Conservation (phyloP, 2,797 vertebrate genomes). For the Melanitta fusca region DNA sequence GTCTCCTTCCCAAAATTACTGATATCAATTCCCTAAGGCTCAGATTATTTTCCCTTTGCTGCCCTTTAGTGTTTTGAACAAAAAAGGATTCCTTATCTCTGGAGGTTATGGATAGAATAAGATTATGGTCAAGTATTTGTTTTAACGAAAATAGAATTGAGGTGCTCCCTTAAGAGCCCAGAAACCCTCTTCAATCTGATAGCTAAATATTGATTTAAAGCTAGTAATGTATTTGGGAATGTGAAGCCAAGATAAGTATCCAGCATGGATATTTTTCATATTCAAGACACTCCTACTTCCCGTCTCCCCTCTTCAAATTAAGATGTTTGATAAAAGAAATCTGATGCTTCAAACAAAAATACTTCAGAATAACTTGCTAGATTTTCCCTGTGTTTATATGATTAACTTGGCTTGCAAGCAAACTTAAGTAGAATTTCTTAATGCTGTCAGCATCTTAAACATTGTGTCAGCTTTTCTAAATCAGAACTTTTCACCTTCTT, state of each 20-base stretch:
- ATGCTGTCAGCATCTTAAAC: neutral
- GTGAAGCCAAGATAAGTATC: neutral
- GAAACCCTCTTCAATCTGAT: neutral
- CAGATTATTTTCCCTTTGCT: neutral
- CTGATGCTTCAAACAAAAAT: neutral
- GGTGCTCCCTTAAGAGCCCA: neutral
- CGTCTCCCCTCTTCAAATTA: neutral
- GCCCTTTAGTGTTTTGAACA: neutral
- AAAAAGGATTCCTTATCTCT: neutral
- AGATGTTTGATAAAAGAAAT: neutral
- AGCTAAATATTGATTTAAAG: neutral
- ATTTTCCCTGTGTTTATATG: neutral
- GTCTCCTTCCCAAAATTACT: neutral
- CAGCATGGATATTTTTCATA: neutral
- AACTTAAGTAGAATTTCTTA: neutral
- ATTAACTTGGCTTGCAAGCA: neutral
- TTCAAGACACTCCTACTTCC: neutral
- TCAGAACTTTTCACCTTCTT: neutral
- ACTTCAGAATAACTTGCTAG: neutral
- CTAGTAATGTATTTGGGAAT: neutral
- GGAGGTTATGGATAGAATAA: neutral
- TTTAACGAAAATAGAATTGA: neutral
- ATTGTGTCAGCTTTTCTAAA: neutral
- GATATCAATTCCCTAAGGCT: neutral
- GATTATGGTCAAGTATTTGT: neutral